Percentiles rank a stretch among this genome's conserved stretches.
Evolutionary conservation across 2,888 invertebrate genomes (phyloP).

Genomic region (Melikaiella ostensackeni): DNA sequence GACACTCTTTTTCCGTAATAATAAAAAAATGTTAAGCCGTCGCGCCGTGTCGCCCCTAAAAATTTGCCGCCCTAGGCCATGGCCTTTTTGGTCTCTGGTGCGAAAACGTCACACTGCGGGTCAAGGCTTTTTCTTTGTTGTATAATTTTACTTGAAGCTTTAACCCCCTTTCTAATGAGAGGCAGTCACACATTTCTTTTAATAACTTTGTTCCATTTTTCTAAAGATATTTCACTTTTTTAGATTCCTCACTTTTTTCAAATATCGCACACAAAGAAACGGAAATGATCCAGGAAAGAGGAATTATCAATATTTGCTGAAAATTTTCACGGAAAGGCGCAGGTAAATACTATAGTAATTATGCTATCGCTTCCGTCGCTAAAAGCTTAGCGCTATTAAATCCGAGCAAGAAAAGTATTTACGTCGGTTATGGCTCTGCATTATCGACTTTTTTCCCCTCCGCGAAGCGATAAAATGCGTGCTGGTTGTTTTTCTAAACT

Average conservation of each 20-base stretch:
- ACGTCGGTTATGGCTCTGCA: slow-evolving; percentile 20
- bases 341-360: slow-evolving; percentile 18
- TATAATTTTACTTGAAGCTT: background rate
- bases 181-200: background rate
- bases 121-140: background rate
- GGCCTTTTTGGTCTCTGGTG: too few species aligned
- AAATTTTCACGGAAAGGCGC: slow-evolving; percentile 9
- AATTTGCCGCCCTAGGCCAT: too few species aligned
- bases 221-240: background rate
- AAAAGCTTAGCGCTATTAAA: slow-evolving; percentile 31
- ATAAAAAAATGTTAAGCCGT: too few species aligned
- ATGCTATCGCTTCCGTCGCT: slow-evolving; percentile 34
- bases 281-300: slow-evolving; percentile 38
- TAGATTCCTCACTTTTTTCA: slow-evolving; percentile 26
- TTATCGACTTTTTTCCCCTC: slow-evolving; percentile 24
- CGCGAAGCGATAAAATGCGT: background rate
- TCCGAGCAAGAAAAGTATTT: slow-evolving; percentile 33
- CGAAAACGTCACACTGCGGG: too few species aligned
- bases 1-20: background rate
- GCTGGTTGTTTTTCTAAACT: background rate
- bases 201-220: slow-evolving; percentile 11
- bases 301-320: background rate
- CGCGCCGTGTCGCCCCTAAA: too few species aligned
- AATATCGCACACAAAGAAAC: slow-evolving; percentile 16
- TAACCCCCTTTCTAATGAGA: background rate